Evolutionary conservation across 2,113 vertebrate species (phyloP), one percentile per base, ranked within the genome.

Genomic region (Rynchops niger): DNA sequence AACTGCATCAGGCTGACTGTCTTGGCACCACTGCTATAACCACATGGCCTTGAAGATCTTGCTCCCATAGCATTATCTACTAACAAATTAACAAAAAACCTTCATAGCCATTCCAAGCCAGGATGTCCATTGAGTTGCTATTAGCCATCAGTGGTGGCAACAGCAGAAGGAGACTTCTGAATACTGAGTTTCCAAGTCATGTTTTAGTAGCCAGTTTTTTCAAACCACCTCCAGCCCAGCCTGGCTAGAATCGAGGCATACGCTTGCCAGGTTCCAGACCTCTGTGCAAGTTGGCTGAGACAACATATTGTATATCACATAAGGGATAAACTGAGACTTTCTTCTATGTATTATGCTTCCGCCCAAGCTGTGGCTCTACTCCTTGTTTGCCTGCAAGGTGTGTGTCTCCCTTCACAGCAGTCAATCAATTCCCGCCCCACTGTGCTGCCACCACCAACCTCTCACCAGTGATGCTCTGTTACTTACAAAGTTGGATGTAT

Each of bases 341-440:
- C 86, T n/a, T 88, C 36, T 86, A 36, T 4, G 18, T 38, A 0
- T 32, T 55, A 12, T 3, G 2, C 12, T 88, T 47, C 15, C 3
- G 7, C 4, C 0, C 19, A 34, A 40, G 27, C 14, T 78, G 11
- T 77, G 36, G 12, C 14, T 77, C 8, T 23, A 13, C 8, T 52
- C 15, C 5, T 59, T 66, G 10, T 55, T 82, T 1, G 3, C 4
- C 45, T 80, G 79, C 71, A 80, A 34, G 12, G 6, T 65, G 10
- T 0, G 0, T 16, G 10, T 45, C 9, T 30, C 21, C 14, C 25
- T 71, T 87, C 47, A 74, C 0, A 12, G 29, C 11, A 34, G 2
- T 21, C 50, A 78, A 4, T 65, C 29, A 13, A 11, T 62, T 63
- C 20, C 38, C 23, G 72, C 23, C 11, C 18, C 18, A 9, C n/a